Conservation (phyloP, 1,140 invertebrate genomes). For the Drosophila nebulosa region DNA sequence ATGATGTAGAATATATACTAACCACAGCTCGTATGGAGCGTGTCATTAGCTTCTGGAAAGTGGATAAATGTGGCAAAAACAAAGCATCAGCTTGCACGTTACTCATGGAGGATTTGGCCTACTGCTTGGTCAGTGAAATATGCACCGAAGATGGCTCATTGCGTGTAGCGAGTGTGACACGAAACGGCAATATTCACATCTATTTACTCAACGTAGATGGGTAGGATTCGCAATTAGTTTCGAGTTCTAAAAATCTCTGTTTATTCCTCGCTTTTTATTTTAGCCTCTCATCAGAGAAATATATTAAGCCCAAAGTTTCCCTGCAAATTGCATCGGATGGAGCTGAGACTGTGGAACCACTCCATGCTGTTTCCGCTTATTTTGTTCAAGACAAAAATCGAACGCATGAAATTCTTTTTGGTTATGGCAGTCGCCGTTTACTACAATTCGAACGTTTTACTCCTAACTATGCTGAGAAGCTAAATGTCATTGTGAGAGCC, state of each 20-base stretch:
- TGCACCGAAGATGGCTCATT: slow-evolving; percentile 81
- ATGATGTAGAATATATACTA: slow-evolving; percentile 83
- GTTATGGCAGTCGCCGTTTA: slow-evolving; percentile 83
- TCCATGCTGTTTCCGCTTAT: slow-evolving; percentile 83
- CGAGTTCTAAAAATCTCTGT: not conserved
- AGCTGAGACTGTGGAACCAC: slow-evolving; percentile 82
- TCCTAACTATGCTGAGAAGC: slow-evolving; percentile 83
- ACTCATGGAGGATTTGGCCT: slow-evolving; percentile 85
- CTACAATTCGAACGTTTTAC: slow-evolving; percentile 86
- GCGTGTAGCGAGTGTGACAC: slow-evolving; percentile 85
- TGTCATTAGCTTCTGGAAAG: slow-evolving; percentile 74
- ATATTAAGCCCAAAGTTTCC: slow-evolving; percentile 87
- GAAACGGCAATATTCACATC: slow-evolving; percentile 88
- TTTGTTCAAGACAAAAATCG: slow-evolving; percentile 81
- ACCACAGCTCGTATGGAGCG: slow-evolving; percentile 82
- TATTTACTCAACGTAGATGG: slow-evolving; percentile 89
- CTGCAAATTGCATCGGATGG: slow-evolving; percentile 86
- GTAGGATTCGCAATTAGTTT: slow-evolving; percentile 59
- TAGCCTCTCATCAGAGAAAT: slow-evolving; percentile 84
- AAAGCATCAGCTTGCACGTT: slow-evolving; percentile 83
- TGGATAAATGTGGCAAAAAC: slow-evolving; percentile 59
- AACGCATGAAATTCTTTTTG: slow-evolving; percentile 81
- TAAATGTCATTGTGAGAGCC: slow-evolving; percentile 83
- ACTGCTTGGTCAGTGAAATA: slow-evolving; percentile 82
- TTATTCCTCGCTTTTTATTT: not conserved